phyloP scores from a whole-genome alignment of 2,113 vertebrate genomes.

The Neopipo cinnamomea region DNA sequence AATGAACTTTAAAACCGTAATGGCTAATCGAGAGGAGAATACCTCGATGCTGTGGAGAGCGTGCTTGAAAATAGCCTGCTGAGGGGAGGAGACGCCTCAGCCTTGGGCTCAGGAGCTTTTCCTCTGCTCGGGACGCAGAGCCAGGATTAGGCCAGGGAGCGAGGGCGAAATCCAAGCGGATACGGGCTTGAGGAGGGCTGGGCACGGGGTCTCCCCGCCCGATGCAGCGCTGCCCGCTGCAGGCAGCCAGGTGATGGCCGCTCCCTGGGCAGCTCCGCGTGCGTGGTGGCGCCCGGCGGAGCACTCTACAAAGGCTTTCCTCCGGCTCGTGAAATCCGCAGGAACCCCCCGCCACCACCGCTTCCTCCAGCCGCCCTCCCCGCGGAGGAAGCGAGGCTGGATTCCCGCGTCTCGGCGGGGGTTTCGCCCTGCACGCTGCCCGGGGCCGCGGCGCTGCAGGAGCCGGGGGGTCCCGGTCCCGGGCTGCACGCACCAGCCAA shows the following conservation, averaged over 20 bases:
- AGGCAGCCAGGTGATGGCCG: slow-evolving; percentile 14
- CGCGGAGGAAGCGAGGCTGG: not conserved
- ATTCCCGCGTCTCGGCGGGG: not conserved
- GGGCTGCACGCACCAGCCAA: not conserved
- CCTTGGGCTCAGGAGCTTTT: not conserved
- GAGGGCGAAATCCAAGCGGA: not conserved
- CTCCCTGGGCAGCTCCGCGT: not conserved
- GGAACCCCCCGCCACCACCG: not conserved
- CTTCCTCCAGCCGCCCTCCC: not conserved
- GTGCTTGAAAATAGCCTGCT: not conserved
- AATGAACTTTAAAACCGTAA: slow-evolving; percentile 59
- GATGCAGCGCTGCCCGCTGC: not conserved
- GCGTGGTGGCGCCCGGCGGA: not conserved
- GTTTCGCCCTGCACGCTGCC: not conserved
- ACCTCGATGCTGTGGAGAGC: not conserved
- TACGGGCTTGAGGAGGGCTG: not conserved
- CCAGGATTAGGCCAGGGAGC: not conserved
- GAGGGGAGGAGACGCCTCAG: not conserved
- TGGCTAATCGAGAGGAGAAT: slow-evolving; percentile 48
- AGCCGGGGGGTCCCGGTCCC: not conserved
- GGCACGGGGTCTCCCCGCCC: not conserved
- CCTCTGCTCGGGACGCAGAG: not conserved
- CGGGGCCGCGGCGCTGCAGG: not conserved
- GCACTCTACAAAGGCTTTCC: slow-evolving; percentile 16
- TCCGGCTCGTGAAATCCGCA: not conserved